A percentile compares a stretch with the other conserved stretches of the same genome.
These are phyloP conservation scores for Danio aesculapii DNA, from an alignment of 2,797 vertebrate genomes.

Conservation along the genomic window DNA sequence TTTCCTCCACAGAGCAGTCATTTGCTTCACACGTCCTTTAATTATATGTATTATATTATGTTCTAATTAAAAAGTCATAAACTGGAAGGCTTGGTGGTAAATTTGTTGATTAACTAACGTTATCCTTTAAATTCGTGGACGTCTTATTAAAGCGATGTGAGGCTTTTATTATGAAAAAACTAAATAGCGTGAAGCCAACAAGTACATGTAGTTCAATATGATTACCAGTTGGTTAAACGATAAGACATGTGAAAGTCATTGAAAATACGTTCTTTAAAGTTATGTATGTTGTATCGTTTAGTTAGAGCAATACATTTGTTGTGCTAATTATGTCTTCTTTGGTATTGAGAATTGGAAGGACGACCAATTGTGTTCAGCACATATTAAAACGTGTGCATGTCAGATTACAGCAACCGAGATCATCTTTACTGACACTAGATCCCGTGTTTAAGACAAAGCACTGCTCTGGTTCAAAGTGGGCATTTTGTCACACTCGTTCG, in stretches of 20 bases:
- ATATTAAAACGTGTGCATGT: conserved; percentile 52
- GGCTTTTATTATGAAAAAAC: conserved; percentile 42
- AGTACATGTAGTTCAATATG: background rate
- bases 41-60: too few species aligned
- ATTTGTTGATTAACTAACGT: too few species aligned
- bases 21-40: too few species aligned
- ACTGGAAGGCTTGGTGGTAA: too few species aligned
- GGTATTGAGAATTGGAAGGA: conserved; percentile 61
- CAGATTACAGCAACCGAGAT: background rate
- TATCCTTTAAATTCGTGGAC: background rate
- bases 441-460: conserved; percentile 13
- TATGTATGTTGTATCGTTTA: background rate
- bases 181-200: background rate
- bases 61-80: too few species aligned
- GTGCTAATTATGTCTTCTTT: conserved; percentile 70
- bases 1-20: too few species aligned
- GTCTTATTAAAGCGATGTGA: too few species aligned
- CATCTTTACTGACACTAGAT: background rate
- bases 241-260: conserved; percentile 2
- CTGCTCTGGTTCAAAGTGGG: background rate
- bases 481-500: conserved; percentile 31
- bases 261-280: background rate
- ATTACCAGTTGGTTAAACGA: too few species aligned
- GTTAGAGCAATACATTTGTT: background rate
- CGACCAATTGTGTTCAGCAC: conserved; percentile 43